A percentile compares a stretch with the other conserved stretches of the same genome.
Conservation (phyloP, 2,797 vertebrate species). For the Valencia hispanica region DNA sequence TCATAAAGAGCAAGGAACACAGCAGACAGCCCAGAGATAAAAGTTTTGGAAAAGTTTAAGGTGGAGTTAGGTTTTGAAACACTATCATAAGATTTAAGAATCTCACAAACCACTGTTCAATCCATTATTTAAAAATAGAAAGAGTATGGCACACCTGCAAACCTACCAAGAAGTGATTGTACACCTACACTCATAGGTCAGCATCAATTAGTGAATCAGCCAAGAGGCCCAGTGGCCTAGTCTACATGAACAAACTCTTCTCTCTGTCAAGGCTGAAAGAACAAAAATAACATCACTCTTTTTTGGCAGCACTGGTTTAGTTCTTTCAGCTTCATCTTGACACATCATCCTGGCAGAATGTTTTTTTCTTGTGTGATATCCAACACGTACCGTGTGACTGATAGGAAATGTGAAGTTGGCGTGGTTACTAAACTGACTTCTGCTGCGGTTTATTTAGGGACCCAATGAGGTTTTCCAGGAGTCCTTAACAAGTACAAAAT, state of each 20-base stretch:
- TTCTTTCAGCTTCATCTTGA: neutral
- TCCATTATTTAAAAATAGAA: neutral
- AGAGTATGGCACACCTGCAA: neutral
- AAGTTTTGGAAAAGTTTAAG: neutral
- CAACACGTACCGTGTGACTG: neutral
- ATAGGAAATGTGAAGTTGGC: neutral
- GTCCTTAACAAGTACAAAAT: too few relatives aligned
- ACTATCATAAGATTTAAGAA: neutral
- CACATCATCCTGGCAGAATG: neutral
- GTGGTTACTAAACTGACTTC: neutral
- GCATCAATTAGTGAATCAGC: neutral
- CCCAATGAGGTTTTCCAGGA: neutral
- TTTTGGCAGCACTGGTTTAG: neutral
- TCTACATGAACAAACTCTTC: neutral
- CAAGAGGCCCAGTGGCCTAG: neutral
- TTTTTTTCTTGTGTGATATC: neutral
- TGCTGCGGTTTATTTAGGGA: neutral
- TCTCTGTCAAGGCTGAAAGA: neutral
- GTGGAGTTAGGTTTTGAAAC: neutral
- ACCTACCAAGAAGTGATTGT: neutral
- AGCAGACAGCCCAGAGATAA: neutral
- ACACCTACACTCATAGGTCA: neutral
- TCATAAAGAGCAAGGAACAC: neutral
- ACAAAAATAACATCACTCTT: neutral
- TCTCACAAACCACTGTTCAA: neutral